Evolutionary conservation across 2,113 vertebrate genomes (phyloP), one percentile per base, ranked within the genome.

Genomic region (Syrmaticus mikado): DNA sequence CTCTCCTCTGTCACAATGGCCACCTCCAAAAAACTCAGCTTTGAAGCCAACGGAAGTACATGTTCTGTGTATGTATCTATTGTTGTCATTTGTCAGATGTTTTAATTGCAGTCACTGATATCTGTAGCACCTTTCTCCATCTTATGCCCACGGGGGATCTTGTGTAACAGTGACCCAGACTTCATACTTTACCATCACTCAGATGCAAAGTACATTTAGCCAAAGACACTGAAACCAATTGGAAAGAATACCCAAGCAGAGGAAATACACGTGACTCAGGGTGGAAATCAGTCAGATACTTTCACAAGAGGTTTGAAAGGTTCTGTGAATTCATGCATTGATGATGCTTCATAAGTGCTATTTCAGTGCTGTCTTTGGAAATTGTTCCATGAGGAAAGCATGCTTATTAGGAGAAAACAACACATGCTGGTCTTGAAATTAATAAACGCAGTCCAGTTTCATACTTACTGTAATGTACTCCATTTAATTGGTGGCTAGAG

Each of bases 401-500:
- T 24, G 10, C 8, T 2, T 70, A 89, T 78, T 76, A 70, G 60
- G 8, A 3, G 28, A 40, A 40, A 83, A 9, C 25, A 52, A 90
- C 34, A 21, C 21, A 81, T 15, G 15, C 11, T 43, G 14, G 50
- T 87, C 68, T 94, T 79, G 15, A 93, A 95, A 95, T 82, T 82
- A 94, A 89, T 80, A 87, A 85, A 89, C 70, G 89, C 57, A 71
- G 55, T 66, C 52, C 13, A 72, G 32, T 87, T 94, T 76, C 96
- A 95, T 89, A 82, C 43, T 92, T 84, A 65, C 67, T 58, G 60
- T 16, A 81, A 43, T 10, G 4, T 67, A 87, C 78, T 78, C 60
- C 4, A 67, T 87, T 90, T 93, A 94, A 93, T 38, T 95, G 36
- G 27, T 88, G 58, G 72, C 73, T 94, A 91, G 93, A 79, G 40